A percentile compares a stretch with the other conserved stretches of the same genome.
These are phyloP conservation scores for Eupithecia tripunctaria DNA, from an alignment of 2,888 invertebrate genomes.

Conservation along the genomic window DNA sequence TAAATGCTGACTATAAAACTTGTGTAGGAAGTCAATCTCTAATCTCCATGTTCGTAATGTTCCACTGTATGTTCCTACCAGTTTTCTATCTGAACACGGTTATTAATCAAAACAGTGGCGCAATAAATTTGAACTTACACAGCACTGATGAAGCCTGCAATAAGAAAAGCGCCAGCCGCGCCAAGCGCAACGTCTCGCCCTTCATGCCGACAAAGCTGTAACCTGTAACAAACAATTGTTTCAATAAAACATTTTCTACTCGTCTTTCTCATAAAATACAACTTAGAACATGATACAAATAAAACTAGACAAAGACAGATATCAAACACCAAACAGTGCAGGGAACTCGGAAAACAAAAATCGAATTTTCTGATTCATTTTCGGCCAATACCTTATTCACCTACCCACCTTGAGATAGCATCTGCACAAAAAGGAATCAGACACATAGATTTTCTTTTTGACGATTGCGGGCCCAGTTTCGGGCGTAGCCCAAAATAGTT, in stretches of 20 bases:
- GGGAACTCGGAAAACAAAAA: no score
- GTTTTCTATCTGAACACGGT: background rate
- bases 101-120: conserved; percentile 20
- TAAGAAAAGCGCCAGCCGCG: conserved; percentile 73
- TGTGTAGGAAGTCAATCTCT: background rate
- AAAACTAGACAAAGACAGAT: background rate
- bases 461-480: background rate
- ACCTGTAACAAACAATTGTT: conserved; percentile 57
- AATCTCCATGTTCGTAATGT: background rate
- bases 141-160: conserved; percentile 72
- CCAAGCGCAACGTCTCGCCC: conserved; percentile 74
- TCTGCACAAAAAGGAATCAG: no score
- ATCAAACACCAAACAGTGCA: background rate
- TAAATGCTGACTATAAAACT: background rate
- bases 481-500: background rate
- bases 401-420: no score
- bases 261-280: background rate
- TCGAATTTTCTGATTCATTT: background rate
- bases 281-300: background rate
- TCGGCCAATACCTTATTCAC: no score
- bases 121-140: conserved; percentile 60
- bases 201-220: conserved; percentile 67
- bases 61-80: background rate
- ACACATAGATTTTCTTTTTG: no score
- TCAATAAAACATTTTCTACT: background rate